These are phyloP conservation scores for Dallia pectoralis DNA, from an alignment of 2,797 vertebrate species.

Conservation along the genomic window DNA sequence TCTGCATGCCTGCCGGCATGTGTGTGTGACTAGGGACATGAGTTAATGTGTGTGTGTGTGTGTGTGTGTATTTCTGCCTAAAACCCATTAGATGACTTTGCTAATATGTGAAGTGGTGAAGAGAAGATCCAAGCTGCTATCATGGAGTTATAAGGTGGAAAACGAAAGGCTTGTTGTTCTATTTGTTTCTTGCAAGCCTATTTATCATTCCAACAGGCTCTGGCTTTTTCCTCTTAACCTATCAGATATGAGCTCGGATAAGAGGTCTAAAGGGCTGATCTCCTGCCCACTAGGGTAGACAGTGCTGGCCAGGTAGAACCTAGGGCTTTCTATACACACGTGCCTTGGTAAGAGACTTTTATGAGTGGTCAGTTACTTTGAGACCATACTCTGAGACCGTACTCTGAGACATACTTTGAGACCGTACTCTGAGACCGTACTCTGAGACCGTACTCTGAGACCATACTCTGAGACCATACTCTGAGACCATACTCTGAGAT, in stretches of 20 bases:
- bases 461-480: too few relatives aligned
- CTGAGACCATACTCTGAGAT: neutral
- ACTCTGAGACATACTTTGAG: too few relatives aligned
- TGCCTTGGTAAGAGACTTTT: too few relatives aligned
- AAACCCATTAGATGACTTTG: conserved; percentile 44
- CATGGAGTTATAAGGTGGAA: conserved; percentile 23
- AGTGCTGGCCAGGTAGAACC: neutral
- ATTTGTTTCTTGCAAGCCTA: conserved; percentile 22
- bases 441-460: too few relatives aligned
- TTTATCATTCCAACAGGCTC: neutral
- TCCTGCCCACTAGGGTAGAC: too few relatives aligned
- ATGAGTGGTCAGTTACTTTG: too few relatives aligned
- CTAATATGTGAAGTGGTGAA: conserved; percentile 29
- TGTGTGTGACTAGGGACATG: conserved; percentile 10
- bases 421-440: too few relatives aligned
- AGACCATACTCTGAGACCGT: too few relatives aligned
- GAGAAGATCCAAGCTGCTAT: neutral
- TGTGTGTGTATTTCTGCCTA: conserved; percentile 17
- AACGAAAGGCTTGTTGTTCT: neutral
- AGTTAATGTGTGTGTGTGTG: neutral
- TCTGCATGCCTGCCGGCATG: conserved; percentile 8
- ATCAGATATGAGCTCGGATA: neutral
- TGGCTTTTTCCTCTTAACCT: neutral
- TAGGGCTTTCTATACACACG: neutral
- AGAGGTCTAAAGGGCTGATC: neutral